phyloP scores from a whole-genome alignment of 2,113 vertebrate species.

The Lepidothrix coronata region DNA sequence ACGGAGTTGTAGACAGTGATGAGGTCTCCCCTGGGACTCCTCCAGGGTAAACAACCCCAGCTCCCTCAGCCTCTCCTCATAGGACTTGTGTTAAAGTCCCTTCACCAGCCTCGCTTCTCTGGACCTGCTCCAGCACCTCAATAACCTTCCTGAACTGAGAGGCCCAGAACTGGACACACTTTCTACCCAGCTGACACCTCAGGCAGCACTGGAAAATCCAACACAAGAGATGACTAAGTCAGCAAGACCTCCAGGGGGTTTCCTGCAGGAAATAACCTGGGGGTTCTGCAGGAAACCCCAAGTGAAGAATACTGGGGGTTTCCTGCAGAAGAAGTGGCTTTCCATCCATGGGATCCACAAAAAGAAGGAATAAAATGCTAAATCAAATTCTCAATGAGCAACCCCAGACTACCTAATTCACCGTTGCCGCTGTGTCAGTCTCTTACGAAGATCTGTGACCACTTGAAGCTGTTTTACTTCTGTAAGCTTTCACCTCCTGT shows the following conservation, averaged over 20 bases:
- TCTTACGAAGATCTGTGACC: not conserved
- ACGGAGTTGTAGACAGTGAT: too few relatives aligned
- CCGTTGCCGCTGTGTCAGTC: rapidly evolving
- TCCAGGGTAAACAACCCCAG: too few relatives aligned
- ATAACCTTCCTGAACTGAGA: too few relatives aligned
- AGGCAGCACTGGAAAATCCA: not conserved
- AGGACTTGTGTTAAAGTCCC: too few relatives aligned
- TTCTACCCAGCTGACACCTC: not conserved
- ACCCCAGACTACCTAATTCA: not conserved
- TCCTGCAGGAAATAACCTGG: not conserved
- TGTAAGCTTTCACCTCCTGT: not conserved
- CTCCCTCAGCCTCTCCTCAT: too few relatives aligned
- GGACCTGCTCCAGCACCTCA: too few relatives aligned
- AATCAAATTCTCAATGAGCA: not conserved
- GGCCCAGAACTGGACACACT: too few relatives aligned
- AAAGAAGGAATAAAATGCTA: not conserved
- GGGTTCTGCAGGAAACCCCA: not conserved
- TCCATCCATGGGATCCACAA: not conserved
- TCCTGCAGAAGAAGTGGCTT: not conserved
- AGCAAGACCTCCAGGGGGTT: not conserved
- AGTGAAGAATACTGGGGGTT: not conserved
- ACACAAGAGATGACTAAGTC: not conserved
- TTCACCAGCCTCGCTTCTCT: too few relatives aligned
- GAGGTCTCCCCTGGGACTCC: too few relatives aligned
- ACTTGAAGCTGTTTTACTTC: not conserved